Conservation (phyloP, 2,888 invertebrate species). For the Polyommatus iphigenia region DNA sequence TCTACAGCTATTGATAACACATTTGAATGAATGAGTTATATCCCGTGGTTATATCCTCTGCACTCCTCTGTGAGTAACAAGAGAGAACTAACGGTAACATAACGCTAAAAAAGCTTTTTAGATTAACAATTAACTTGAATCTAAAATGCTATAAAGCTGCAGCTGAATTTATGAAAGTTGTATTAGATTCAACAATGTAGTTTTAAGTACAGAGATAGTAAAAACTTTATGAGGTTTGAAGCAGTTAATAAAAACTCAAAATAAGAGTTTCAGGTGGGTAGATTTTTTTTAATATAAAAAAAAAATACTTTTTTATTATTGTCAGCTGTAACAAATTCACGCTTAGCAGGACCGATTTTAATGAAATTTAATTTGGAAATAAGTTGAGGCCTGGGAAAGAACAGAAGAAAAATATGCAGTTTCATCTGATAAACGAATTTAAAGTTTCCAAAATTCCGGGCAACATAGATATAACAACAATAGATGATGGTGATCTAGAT, state of each 20-base stretch:
- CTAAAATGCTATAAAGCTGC: background rate
- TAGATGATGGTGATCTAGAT: no score
- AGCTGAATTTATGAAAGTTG: background rate
- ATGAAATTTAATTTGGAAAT: no score
- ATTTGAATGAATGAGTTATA: slow-evolving; percentile 10
- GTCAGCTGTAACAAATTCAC: background rate
- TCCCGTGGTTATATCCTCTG: no score
- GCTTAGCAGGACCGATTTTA: no score
- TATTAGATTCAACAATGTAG: slow-evolving; percentile 3
- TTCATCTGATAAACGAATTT: no score
- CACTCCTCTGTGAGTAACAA: no score
- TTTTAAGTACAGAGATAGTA: background rate
- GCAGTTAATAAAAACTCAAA: background rate
- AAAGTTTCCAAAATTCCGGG: no score
- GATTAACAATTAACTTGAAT: background rate
- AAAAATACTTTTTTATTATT: background rate
- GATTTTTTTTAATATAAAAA: background rate
- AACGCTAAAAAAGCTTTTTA: background rate
- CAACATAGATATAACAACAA: no score
- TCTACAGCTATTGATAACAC: background rate
- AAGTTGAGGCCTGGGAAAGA: no score
- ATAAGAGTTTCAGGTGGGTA: background rate
- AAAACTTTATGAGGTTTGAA: background rate
- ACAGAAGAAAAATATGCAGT: no score
- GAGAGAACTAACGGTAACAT: background rate